Conservation (phyloP, 2,888 invertebrate genomes). For the Cosmorhoe ocellata region DNA sequence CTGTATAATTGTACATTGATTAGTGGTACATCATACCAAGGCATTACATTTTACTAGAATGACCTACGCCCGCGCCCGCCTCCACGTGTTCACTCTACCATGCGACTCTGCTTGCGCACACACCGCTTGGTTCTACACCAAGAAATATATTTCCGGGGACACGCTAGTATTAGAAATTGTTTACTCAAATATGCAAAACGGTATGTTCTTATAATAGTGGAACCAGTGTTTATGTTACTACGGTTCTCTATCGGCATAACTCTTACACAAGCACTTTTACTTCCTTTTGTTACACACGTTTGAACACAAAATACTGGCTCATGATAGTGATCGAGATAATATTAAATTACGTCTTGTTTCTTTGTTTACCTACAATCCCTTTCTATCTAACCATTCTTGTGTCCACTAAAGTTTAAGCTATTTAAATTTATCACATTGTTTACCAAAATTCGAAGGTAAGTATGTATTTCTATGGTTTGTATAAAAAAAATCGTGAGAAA, state of each 20-base stretch:
- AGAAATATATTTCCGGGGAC: conserved; percentile 12
- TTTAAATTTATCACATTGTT: too few relatives aligned
- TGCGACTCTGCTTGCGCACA: neutral
- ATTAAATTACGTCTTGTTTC: conserved; percentile 16
- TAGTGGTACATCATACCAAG: too few relatives aligned
- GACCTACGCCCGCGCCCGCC: too few relatives aligned
- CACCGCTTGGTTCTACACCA: neutral
- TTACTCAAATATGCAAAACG: conserved; percentile 20
- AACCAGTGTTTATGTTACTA: conserved; percentile 29
- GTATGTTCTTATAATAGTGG: conserved; percentile 18
- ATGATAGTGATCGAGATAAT: conserved; percentile 47
- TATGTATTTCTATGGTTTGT: too few relatives aligned
- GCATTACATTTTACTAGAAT: too few relatives aligned
- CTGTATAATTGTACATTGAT: too few relatives aligned
- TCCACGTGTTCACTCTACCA: neutral
- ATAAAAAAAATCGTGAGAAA: too few relatives aligned
- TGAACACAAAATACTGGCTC: conserved; percentile 46
- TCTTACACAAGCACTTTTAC: conserved; percentile 46
- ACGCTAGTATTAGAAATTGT: conserved; percentile 16
- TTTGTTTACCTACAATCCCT: conserved; percentile 11
- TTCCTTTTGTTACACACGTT: conserved; percentile 45
- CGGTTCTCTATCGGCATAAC: conserved; percentile 26
- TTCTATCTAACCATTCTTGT: neutral
- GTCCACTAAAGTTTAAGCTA: too few relatives aligned
- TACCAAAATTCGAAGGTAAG: too few relatives aligned